These are phyloP conservation scores for Paramisgurnus dabryanus DNA, from an alignment of 2,113 vertebrate species.

Conservation along the genomic window DNA sequence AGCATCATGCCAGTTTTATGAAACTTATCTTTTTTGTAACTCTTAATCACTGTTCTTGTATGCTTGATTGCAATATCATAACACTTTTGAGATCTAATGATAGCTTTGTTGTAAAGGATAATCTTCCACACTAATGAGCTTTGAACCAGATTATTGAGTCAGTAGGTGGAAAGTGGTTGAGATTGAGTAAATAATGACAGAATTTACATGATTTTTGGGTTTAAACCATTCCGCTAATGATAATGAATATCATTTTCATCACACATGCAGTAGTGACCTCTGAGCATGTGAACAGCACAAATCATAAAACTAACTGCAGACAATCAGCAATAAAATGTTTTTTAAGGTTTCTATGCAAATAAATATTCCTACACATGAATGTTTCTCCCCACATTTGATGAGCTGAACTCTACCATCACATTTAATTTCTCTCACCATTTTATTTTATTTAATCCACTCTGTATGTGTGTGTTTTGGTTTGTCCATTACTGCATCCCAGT, in stretches of 20 bases:
- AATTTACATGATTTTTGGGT: too few species aligned
- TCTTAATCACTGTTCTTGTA: too few species aligned
- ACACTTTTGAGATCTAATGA: too few species aligned
- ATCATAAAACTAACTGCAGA: neutral
- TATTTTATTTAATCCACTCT: slow-evolving; percentile 42
- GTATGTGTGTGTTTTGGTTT: slow-evolving; percentile 16
- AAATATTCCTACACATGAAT: neutral
- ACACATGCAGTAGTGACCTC: neutral
- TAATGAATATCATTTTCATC: neutral
- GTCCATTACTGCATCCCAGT: slow-evolving; percentile 3
- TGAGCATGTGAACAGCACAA: neutral
- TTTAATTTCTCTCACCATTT: slow-evolving; percentile 21
- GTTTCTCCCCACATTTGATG: neutral
- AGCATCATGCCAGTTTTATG: too few species aligned
- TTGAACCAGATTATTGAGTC: too few species aligned
- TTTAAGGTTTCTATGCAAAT: neutral
- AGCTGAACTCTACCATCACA: neutral
- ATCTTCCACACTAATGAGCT: too few species aligned
- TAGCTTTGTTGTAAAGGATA: too few species aligned
- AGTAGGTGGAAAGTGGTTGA: too few species aligned
- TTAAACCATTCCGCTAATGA: neutral
- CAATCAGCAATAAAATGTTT: too few species aligned
- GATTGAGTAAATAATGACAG: too few species aligned
- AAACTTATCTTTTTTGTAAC: too few species aligned
- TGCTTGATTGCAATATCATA: too few species aligned